A percentile compares a stretch with the other conserved stretches of the same genome.
phyloP scores from a whole-genome alignment of 2,113 vertebrate species.

The Rhabdornis inornatus region DNA sequence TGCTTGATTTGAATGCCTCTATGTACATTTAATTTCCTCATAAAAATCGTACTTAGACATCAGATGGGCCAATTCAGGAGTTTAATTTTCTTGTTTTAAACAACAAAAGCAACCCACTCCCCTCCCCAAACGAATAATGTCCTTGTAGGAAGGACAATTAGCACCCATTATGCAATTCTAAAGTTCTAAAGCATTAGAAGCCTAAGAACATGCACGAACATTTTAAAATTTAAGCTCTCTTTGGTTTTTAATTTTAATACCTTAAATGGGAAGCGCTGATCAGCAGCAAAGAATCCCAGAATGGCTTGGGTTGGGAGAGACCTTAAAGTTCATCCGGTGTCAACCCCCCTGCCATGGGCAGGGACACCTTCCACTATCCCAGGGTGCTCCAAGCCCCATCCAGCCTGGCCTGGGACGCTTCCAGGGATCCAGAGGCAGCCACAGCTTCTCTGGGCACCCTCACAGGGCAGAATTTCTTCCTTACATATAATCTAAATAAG shows the following conservation, averaged over 20 bases:
- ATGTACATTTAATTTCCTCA: too few species aligned
- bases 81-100: neutral
- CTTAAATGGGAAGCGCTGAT: neutral
- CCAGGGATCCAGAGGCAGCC: neutral
- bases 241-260: neutral
- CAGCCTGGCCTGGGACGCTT: fast-evolving
- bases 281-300: neutral
- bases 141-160: neutral
- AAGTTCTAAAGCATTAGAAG: neutral
- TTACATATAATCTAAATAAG: fast-evolving
- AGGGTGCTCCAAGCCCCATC: fast-evolving
- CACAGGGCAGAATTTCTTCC: neutral
- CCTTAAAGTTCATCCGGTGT: fast-evolving
- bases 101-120: neutral
- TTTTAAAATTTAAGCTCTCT: neutral
- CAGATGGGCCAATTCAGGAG: neutral
- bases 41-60: neutral
- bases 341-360: neutral
- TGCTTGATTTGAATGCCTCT: neutral
- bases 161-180: neutral
- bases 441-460: neutral
- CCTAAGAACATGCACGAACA: neutral
- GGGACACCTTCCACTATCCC: fast-evolving
- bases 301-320: neutral
- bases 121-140: neutral